Evolutionary conservation across 1,140 invertebrate genomes (phyloP), one percentile per base, ranked within the genome.

Genomic region (Lithobius niger): DNA sequence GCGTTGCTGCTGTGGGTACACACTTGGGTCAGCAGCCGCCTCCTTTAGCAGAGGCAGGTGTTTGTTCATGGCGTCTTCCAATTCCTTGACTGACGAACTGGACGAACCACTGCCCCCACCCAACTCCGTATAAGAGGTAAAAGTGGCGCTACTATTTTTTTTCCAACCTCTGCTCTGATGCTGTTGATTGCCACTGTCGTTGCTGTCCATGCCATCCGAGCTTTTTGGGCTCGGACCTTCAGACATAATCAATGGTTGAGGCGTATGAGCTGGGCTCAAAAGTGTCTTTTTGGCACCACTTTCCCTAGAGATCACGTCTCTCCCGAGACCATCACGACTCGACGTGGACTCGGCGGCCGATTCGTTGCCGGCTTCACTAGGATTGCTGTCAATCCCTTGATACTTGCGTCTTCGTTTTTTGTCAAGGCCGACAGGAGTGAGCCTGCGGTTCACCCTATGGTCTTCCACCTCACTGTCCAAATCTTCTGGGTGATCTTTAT

Each of bases 21-120:
- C 54, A 27, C 15, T 45, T 31, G 3, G 25, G 36, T 18, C 56
- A 53, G 2, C 48, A 27, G 21, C 73, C 3, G 78, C 76, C 24
- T 52, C 45, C n/a, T 59, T 56, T 42, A 55, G 47, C 44, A 27
- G 36, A 0, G 91, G 90, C 40, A 95, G 72, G 73, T 96, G 91
- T 67, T 94, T 92, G 21, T 91, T 93, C 91, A 95, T 97, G 15
- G 88, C 90, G 63, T 93, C 88, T 69, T 97, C 91, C 57, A 95
- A 73, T 63, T 95, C 90, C 67, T 91, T 89, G 0, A 92, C 88
- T 0, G 85, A 84, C 1, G 82, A 62, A 27, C 3, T 4, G 4
- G 59, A 43, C n/a, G 24, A 51, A 40, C 59, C 57, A 36, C 54
- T 57, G 43, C 60, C 79, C 2, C 72, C 75, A 3, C 68, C 71